These are phyloP conservation scores for Zaprionus obscuricornis DNA, from an alignment of 2,888 invertebrate species.

Conservation along the genomic window DNA sequence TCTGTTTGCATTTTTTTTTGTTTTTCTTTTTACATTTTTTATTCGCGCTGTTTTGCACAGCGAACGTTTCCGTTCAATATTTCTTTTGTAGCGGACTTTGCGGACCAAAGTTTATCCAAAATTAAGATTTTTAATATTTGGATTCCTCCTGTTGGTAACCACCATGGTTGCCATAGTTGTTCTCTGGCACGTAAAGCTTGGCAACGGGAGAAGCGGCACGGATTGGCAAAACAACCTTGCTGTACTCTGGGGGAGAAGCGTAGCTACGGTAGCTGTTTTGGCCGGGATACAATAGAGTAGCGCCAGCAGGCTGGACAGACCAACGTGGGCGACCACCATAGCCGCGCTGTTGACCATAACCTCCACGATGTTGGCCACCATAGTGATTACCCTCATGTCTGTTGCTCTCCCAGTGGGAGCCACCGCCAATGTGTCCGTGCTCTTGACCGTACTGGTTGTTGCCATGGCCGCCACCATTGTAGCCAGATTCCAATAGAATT, in stretches of 20 bases:
- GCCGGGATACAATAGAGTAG: constrained; percentile 71
- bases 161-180: constrained; percentile 45
- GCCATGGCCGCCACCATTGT: constrained; percentile 1
- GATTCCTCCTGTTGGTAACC: constrained; percentile 23
- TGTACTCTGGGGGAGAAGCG: constrained; percentile 66
- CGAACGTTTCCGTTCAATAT: constrained; percentile 19
- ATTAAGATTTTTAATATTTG: constrained; percentile 37
- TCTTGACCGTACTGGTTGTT: not conserved
- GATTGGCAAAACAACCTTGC: constrained; percentile 71
- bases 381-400: constrained; percentile 4
- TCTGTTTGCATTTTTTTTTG: too few relatives aligned
- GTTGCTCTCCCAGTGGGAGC: not conserved
- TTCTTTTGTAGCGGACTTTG: too few relatives aligned
- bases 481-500: too few relatives aligned
- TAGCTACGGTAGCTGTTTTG: constrained; percentile 67
- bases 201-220: constrained; percentile 69
- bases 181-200: constrained; percentile 68
- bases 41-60: constrained; percentile 27
- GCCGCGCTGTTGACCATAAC: constrained; percentile 24
- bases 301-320: constrained; percentile 61
- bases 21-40: constrained; percentile 14
- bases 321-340: constrained; percentile 42
- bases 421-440: not conserved
- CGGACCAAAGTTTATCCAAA: too few relatives aligned
- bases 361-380: not conserved